Base-by-base conservation (phyloP, 2,888 invertebrate genomes). In the Hyposoter didymator region DNA sequence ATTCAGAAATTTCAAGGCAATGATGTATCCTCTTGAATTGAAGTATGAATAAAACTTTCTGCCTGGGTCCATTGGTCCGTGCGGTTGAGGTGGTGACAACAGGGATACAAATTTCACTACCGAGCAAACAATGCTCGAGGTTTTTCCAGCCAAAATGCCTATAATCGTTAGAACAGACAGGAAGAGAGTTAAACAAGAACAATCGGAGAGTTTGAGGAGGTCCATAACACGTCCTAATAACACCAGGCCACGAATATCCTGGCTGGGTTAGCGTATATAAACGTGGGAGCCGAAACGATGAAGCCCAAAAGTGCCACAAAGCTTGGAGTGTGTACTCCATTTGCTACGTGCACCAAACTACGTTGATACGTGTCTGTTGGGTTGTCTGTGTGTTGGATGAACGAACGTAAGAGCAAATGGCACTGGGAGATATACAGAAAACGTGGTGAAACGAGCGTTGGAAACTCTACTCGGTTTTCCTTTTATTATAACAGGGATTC, bases 401-500 rank as follows among this genome's bases (percentile, higher is more conserved):
- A 72, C 73, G 52, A 78, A 49, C n/a, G 59, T 47, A 32, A 59
- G 28, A 59, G 69, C 55, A 28, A 67, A 52, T 52, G 45, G 47
- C 47, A 47, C 59, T 62, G 19, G 72, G 49, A 70, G 67, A 55
- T 69, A 72, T 47, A 72, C 64, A 32, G 72, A 64, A 55, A 52
- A 67, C 78, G 74, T 47, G 73, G 84, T 76, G 84, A 85, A 82
- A 76, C 84, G 84, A 81, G 84, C 66, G 78, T 72, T 79, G 49
- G 45, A 72, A 66, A 72, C 59, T 67, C 64, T 39, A 28, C 70
- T 74, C 66, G 64, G 59, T 66, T 79, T n/a, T 17, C 83, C 79
- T 85, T 85, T 85, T 85, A 85, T 85, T 85, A 76, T 67, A 79
- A 67, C 66, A 35, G 78, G 62, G 67, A 62, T 74, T 69, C 67